Conservation (phyloP, 2,888 invertebrate genomes). For the Cartodere bifasciata region DNA sequence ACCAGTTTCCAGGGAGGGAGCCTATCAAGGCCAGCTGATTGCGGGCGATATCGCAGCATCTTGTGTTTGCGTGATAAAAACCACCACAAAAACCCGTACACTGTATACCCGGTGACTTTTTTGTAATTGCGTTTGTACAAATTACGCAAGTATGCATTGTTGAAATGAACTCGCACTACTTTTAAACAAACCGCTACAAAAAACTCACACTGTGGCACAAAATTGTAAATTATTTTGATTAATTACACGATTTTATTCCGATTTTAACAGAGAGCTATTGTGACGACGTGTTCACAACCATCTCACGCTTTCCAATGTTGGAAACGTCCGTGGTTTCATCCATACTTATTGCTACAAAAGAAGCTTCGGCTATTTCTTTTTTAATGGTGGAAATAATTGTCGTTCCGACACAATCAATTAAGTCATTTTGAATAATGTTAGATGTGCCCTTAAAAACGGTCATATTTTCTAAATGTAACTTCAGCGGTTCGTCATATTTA, state of each 20-base stretch:
- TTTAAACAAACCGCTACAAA: slow-evolving; percentile 15
- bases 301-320: slow-evolving; percentile 15
- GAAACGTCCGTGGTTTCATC: slow-evolving; percentile 19
- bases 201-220: slow-evolving; percentile 16
- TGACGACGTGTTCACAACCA: too few relatives aligned
- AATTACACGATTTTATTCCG: too few relatives aligned
- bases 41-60: slow-evolving; percentile 3
- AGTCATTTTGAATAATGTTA: slow-evolving; percentile 18
- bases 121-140: slow-evolving; percentile 3
- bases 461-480: slow-evolving; percentile 2
- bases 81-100: slow-evolving; percentile 1
- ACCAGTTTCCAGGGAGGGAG: not conserved
- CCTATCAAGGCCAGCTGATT: slow-evolving; percentile 1
- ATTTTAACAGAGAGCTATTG: too few relatives aligned
- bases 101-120: slow-evolving; percentile 4
- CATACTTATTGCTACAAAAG: slow-evolving; percentile 15
- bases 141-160: slow-evolving; percentile 5
- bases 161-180: slow-evolving; percentile 13
- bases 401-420: slow-evolving; percentile 12
- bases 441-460: slow-evolving; percentile 13
- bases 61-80: slow-evolving; percentile 5
- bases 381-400: slow-evolving; percentile 11
- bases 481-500: slow-evolving; percentile 1
- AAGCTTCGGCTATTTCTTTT: slow-evolving; percentile 11
- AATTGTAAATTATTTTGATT: too few relatives aligned